Base-by-base conservation (phyloP, 2,888 invertebrate genomes). In the Cosmopolites sordidus region DNA sequence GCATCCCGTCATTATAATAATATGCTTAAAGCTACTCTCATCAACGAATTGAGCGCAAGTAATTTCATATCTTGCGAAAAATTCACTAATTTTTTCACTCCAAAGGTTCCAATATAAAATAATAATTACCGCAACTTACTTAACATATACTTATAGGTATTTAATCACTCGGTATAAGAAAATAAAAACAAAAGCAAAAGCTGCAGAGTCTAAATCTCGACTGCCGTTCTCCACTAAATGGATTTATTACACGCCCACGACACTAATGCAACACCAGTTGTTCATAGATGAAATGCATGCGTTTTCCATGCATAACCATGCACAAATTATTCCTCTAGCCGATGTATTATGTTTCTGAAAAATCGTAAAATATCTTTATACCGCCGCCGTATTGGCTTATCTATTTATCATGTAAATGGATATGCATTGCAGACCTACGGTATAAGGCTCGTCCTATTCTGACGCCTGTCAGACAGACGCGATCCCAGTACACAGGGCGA, bases 401-500 rank as follows among this genome's bases (percentile, higher is more conserved):
- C 53, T 48, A 48, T 48, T 53, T 53, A 53, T 53, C 53, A 53
- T 53, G 53, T 43, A 48, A 53, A 53, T 53, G 53, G 48, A 53
- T 53, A 53, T 39, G 27, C 39, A 48, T 53, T 53, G 39, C 43
- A 39, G 17, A 30, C 48, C 40, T 43, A 48, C 53, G 48, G 47
- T 47, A 52, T 52, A 51, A 45, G 47, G 22, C 22, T 22, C 22
- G 29, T 40, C 16, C 43, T 30, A 39, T 39, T 52, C 44, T 29
- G 48, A 37, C 30, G 37, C 43, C 51, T 46, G 43, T 43, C 43
- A 42, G 42, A 42, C 57, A 64, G 65, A 63, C 64, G 64, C 63
- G 64, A 63, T 65, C 62, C 58, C 62, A 63, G 64, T 62, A 66
- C 64, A 63, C 64, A 64, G 61, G 63, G 58, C 61, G 48, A 49